Conservation (phyloP, 2,113 vertebrate genomes). For the Dipodomys stephensi region DNA sequence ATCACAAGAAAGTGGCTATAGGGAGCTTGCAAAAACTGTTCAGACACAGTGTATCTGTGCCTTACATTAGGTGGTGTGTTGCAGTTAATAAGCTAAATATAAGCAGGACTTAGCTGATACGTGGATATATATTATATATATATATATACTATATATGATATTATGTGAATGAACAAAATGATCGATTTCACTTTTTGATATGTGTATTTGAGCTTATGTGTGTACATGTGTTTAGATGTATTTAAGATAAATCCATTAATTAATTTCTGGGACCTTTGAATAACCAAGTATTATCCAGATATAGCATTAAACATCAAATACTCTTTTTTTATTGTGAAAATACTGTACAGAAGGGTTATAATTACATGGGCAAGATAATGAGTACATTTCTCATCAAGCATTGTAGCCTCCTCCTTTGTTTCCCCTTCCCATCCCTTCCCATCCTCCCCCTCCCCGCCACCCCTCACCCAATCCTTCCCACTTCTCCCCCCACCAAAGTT, state of each 20-base stretch:
- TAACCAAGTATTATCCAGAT: not conserved
- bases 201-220: not conserved
- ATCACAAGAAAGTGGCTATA: not conserved
- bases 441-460: no score
- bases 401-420: no score
- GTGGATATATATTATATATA: no score
- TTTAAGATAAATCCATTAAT: not conserved
- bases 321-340: not conserved
- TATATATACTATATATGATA: no score
- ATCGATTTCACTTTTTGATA: not conserved
- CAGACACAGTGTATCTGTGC: not conserved
- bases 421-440: no score
- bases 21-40: not conserved
- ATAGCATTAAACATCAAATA: not conserved
- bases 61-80: not conserved
- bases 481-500: no score
- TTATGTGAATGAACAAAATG: not conserved
- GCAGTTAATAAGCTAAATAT: no score
- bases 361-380: no score
- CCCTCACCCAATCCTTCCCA: no score
- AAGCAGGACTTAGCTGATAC: no score
- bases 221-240: not conserved
- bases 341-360: no score
- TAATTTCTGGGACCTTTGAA: slow-evolving; percentile 16
- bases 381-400: no score